phyloP scores from a whole-genome alignment of 1,140 invertebrate species.

The Galleria mellonella region DNA sequence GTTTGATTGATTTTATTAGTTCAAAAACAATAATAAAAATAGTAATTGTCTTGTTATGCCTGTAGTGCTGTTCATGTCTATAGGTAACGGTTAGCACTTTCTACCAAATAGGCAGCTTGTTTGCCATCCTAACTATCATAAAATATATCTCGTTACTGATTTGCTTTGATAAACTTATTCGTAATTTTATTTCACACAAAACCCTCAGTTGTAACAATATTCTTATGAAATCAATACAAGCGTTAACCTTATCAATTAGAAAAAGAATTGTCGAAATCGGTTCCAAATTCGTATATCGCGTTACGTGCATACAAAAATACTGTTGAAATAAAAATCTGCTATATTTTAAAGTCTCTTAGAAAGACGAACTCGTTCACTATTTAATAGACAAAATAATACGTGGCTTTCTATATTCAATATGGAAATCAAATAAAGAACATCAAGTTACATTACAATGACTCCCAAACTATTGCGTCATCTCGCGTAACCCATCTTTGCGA shows the following conservation, averaged over 20 bases:
- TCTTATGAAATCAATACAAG: too few relatives aligned
- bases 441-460: conserved; percentile 4
- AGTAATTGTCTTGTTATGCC: too few relatives aligned
- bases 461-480: conserved; percentile 1
- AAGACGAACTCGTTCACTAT: not conserved
- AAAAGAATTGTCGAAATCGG: too few relatives aligned
- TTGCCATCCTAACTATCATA: too few relatives aligned
- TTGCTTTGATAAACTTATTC: too few relatives aligned
- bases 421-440: conserved; percentile 19
- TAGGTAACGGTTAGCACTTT: too few relatives aligned
- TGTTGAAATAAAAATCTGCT: not conserved
- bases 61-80: too few relatives aligned
- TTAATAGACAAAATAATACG: conserved; percentile 2
- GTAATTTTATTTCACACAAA: too few relatives aligned
- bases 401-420: conserved; percentile 6
- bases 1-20: not conserved
- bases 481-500: conserved; percentile 28
- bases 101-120: too few relatives aligned
- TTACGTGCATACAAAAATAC: not conserved
- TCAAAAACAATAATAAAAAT: not conserved
- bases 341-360: not conserved
- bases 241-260: too few relatives aligned
- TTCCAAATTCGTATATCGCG: not conserved
- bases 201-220: too few relatives aligned
- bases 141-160: too few relatives aligned